Evolutionary conservation across 2,888 invertebrate genomes (phyloP).

Genomic region (Pseudococcus viburni): DNA sequence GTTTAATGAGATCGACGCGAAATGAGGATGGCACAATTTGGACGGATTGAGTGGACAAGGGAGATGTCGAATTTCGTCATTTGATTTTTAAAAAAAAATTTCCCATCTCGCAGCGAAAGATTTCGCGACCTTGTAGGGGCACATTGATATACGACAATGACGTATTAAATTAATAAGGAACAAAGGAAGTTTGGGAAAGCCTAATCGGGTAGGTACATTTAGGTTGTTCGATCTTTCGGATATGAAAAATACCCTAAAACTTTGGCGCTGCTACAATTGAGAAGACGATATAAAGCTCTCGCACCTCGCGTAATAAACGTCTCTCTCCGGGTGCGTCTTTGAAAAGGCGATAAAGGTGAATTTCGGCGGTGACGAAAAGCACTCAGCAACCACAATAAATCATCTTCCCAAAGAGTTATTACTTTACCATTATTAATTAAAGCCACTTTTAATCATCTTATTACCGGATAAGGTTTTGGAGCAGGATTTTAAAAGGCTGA

Average conservation of each 20-base stretch:
- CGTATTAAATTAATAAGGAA: neutral
- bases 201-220: neutral
- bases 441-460: conserved; percentile 64
- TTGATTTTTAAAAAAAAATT: neutral
- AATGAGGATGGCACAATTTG: no score
- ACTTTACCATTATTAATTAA: conserved; percentile 64
- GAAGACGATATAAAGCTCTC: neutral
- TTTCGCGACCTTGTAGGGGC: neutral
- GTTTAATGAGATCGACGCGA: neutral
- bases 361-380: conserved; percentile 52
- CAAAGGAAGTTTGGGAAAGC: neutral
- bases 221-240: neutral
- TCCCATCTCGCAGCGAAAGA: neutral
- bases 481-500: conserved; percentile 62
- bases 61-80: no score
- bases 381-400: conserved; percentile 60
- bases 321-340: neutral
- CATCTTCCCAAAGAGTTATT: conserved; percentile 61
- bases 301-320: conserved; percentile 11
- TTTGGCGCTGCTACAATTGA: neutral
- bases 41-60: neutral
- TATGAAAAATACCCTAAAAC: neutral
- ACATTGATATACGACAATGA: neutral
- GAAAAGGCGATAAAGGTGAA: conserved; percentile 29
- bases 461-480: conserved; percentile 60